These are phyloP conservation scores for Diachrysia chrysitis DNA, from an alignment of 2,888 invertebrate species.

Conservation along the genomic window DNA sequence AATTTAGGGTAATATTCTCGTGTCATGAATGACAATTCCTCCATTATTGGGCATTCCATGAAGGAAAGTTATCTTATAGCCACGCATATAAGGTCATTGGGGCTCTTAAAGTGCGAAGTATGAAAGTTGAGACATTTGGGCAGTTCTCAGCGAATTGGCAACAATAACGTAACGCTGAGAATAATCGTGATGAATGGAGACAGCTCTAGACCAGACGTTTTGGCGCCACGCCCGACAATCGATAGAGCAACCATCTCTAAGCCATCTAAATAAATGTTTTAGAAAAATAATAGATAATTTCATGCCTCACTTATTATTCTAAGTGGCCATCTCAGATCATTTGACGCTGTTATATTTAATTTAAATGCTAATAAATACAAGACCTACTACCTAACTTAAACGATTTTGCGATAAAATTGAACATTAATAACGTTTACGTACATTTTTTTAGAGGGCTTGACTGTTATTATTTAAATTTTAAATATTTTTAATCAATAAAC, in stretches of 20 bases:
- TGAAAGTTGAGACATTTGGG: constrained; percentile 33
- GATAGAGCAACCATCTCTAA: constrained; percentile 53
- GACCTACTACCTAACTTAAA: neutral
- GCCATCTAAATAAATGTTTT: constrained; percentile 34
- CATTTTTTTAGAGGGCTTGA: too few species aligned
- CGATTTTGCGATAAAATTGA: neutral
- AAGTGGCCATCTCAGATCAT: neutral
- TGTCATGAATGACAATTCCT: constrained; percentile 13
- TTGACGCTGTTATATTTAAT: neutral
- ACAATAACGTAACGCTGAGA: constrained; percentile 43
- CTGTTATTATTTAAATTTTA: too few species aligned
- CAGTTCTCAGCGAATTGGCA: constrained; percentile 40
- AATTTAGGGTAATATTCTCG: neutral
- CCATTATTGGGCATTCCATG: constrained; percentile 5
- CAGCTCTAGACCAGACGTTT: constrained; percentile 56
- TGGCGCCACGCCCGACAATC: constrained; percentile 64
- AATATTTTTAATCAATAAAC: too few species aligned
- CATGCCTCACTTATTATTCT: neutral
- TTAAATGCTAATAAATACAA: constrained; percentile 3
- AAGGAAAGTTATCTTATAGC: constrained; percentile 19
- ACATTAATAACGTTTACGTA: neutral
- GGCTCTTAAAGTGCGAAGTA: constrained; percentile 23
- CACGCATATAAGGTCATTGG: constrained; percentile 21
- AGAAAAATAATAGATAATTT: constrained; percentile 13
- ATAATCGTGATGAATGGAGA: constrained; percentile 56